A percentile compares a stretch with the other conserved stretches of the same genome.
These are phyloP conservation scores for Agonum fuliginosum DNA, from an alignment of 2,888 invertebrate genomes.

Conservation along the genomic window DNA sequence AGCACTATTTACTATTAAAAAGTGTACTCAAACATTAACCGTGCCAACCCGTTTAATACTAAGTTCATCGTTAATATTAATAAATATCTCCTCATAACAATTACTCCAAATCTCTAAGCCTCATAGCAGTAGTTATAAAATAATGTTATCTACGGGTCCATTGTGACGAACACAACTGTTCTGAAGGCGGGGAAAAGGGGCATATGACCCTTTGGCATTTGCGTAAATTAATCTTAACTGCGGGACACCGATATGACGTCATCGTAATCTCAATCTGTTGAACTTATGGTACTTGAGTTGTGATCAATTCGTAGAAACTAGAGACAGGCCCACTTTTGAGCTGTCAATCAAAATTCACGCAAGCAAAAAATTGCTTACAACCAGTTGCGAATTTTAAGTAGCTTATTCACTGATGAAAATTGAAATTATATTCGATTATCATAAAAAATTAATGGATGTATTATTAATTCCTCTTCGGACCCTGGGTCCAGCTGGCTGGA, in stretches of 20 bases:
- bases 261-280: constrained; percentile 41
- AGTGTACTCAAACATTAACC: no score
- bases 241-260: constrained; percentile 43
- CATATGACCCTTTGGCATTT: constrained; percentile 51
- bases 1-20: no score
- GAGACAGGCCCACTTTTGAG: constrained; percentile 2
- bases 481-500: no score
- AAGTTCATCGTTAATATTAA: no score
- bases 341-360: constrained; percentile 39
- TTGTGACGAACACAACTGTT: neutral
- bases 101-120: no score
- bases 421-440: neutral
- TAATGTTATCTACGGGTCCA: constrained; percentile 25
- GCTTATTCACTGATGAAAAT: constrained; percentile 1
- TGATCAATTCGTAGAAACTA: constrained; percentile 30
- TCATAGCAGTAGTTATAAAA: no score
- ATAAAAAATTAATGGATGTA: neutral
- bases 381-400: constrained; percentile 13
- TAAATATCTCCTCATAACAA: no score
- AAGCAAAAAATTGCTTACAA: constrained; percentile 1
- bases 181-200: constrained; percentile 17
- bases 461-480: no score
- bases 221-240: constrained; percentile 19
- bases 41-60: no score
- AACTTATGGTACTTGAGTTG: constrained; percentile 26